phyloP scores from a whole-genome alignment of 30 jellyfish, hydroid and myxozoan genomes.

The Turritopsis rubra region DNA sequence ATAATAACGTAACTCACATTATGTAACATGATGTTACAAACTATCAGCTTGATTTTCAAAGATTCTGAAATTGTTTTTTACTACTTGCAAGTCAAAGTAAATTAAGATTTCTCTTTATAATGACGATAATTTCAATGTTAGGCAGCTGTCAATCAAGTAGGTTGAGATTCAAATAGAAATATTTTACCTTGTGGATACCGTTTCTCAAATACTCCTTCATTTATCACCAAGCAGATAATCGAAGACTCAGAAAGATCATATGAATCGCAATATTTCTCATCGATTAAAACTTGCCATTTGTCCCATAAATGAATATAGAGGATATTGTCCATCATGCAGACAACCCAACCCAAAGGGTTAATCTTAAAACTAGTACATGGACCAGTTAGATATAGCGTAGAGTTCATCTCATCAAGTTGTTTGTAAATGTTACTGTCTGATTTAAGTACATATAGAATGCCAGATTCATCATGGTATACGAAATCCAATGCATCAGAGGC shows the following conservation, averaged over 20 bases:
- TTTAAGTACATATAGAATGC: background rate
- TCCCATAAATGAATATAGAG: background rate
- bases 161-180: too few relatives aligned
- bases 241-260: background rate
- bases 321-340: background rate
- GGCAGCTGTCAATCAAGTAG: too few relatives aligned
- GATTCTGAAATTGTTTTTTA: too few relatives aligned
- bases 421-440: background rate
- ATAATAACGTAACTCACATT: too few relatives aligned
- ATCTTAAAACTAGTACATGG: constrained; percentile 9
- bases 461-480: background rate
- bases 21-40: too few relatives aligned
- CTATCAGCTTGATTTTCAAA: too few relatives aligned
- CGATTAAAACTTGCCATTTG: constrained; percentile 4
- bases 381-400: background rate
- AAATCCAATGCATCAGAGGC: background rate
- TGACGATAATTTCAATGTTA: too few relatives aligned
- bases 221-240: background rate
- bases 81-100: too few relatives aligned
- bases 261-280: background rate
- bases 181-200: background rate
- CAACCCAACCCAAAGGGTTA: background rate
- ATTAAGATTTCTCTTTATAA: too few relatives aligned
- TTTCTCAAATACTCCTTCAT: background rate
- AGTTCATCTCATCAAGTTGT: background rate